Conservation (phyloP, 2,888 invertebrate genomes). For the Dryococelus australis region DNA sequence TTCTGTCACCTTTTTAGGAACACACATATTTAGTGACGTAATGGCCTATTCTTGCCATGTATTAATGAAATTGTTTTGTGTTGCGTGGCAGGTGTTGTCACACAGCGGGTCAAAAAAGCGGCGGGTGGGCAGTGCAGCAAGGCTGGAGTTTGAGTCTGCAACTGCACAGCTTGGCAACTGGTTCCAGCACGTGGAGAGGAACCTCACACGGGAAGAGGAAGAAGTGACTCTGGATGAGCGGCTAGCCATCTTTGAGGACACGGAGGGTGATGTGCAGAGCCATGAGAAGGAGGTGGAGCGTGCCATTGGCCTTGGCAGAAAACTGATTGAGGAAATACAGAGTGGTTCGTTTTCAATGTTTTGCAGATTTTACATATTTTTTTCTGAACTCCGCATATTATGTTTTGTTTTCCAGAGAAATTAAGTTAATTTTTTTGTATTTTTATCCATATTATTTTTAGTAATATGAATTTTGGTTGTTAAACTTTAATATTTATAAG, state of each 20-base stretch:
- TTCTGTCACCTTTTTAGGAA: too few species aligned
- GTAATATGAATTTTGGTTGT: too few species aligned
- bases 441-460: too few species aligned
- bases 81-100: constrained; percentile 29
- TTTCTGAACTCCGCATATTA: not conserved
- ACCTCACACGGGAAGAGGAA: constrained; percentile 49
- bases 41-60: too few species aligned
- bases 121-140: constrained; percentile 54
- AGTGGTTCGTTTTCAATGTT: constrained; percentile 40
- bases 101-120: constrained; percentile 58
- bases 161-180: constrained; percentile 57
- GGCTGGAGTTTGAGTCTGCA: constrained; percentile 62
- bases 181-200: constrained; percentile 59
- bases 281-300: constrained; percentile 65
- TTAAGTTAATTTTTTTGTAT: too few species aligned
- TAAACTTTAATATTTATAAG: too few species aligned
- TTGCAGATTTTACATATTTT: not conserved
- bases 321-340: constrained; percentile 62
- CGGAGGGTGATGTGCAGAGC: constrained; percentile 57
- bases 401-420: too few species aligned
- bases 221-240: constrained; percentile 62
- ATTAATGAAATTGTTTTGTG: too few species aligned
- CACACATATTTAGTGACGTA: too few species aligned
- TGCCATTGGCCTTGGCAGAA: constrained; percentile 67
- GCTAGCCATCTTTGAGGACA: constrained; percentile 63